Base-by-base conservation (phyloP, 2,888 invertebrate species). In the Drosophila parthenogenetica region DNA sequence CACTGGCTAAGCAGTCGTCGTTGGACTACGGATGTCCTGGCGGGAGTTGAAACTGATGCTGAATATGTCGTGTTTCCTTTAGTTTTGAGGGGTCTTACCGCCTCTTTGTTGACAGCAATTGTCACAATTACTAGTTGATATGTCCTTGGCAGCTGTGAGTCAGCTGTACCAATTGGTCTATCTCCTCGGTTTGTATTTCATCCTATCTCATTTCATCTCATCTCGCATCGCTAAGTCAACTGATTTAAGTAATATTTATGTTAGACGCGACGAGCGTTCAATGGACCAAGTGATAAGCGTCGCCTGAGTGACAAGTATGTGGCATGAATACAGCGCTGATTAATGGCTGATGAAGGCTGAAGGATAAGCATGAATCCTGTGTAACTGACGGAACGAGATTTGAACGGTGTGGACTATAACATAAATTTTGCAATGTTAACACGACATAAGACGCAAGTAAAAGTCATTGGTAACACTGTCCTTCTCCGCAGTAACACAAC, bases 221-320 rank as follows among this genome's bases (percentile, higher is more conserved):
- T 16, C 45, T 69, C 66, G 70, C 67, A 68, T 77, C 83, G 74
- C 90, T 85, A 89, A 85, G 90, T 85, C 89, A 88, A 85, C 90
- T 87, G 90, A 90, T 88, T 90, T 90, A 88, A 89, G 82, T 89
- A 90, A 89, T 90, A 89, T 90, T 90, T 90, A 90, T 90, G 85
- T 89, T 80, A 88, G 88, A 87, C 83, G 79, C 61, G 71, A 43
- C 54, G 35, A 79, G 68, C 86, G 78, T 77, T 83, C 84, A 90
- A 80, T 89, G 86, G 79, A 81, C 75, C 80, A 82, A 82, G 78
- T 82, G 75, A 83, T 86, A 88, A 86, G 79, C 79, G 77, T 67
- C 75, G 75, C 73, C 70, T 81, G 81, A 89, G 73, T 87, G 89
- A 88, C 90, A 89, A 87, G 84, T 90, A 78, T 78, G 87, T 68